Percentiles rank a stretch among this genome's conserved stretches.
Conservation (phyloP, 2,888 invertebrate species). For the Notodonta ziczac region DNA sequence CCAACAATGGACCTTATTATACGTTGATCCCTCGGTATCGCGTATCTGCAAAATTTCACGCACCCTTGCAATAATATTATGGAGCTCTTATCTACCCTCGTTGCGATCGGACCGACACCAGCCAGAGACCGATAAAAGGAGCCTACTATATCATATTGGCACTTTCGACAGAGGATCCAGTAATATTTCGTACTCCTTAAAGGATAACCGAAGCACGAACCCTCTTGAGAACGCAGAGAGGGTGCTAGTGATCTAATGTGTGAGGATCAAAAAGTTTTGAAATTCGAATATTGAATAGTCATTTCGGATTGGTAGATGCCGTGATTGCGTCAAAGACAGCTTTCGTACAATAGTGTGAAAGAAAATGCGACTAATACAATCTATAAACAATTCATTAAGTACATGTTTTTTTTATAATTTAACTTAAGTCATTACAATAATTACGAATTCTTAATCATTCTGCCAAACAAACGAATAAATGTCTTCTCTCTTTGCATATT, state of each 20-base stretch:
- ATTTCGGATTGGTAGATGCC: conserved; percentile 11
- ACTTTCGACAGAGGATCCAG: conserved; percentile 68
- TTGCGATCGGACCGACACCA: conserved; percentile 54
- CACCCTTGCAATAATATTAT: conserved; percentile 78
- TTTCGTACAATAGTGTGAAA: too few species aligned
- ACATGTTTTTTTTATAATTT: too few species aligned
- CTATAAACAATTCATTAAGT: too few species aligned
- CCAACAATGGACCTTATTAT: conserved; percentile 58
- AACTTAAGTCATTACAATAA: too few species aligned
- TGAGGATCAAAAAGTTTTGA: conserved; percentile 43
- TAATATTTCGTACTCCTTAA: conserved; percentile 70
- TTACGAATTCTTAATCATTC: too few species aligned
- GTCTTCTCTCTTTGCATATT: too few species aligned
- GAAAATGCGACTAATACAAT: too few species aligned
- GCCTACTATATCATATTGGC: conserved; percentile 80
- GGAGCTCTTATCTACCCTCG: conserved; percentile 75
- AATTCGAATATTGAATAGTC: conserved; percentile 26
- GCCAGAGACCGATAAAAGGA: conserved; percentile 66
- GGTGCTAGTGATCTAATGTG: conserved; percentile 41
- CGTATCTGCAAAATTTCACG: conserved; percentile 80
- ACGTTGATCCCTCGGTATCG: conserved; percentile 64
- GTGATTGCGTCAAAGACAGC: neutral
- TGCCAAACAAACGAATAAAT: too few species aligned
- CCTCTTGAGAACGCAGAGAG: conserved; percentile 45
- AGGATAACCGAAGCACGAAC: conserved; percentile 54